These are phyloP conservation scores for Lagopus leucura DNA, from an alignment of 2,113 vertebrate species.

Conservation along the genomic window DNA sequence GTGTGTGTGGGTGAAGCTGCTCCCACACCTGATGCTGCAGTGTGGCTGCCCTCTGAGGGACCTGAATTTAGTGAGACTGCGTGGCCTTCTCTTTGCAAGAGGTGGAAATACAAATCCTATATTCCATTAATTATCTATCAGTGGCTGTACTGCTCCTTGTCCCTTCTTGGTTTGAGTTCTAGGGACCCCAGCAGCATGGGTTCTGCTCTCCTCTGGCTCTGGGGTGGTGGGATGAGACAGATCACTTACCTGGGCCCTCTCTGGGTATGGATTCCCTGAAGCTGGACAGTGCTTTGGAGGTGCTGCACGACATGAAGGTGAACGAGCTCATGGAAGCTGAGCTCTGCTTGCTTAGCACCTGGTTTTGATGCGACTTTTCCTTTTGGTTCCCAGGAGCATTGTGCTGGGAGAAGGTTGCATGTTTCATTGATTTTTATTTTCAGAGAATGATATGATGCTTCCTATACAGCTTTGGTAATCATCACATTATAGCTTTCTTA, in stretches of 20 bases:
- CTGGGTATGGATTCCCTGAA: not conserved
- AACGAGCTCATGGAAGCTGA: not conserved
- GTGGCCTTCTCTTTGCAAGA: not conserved
- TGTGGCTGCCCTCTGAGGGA: not conserved
- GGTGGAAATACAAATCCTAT: not conserved
- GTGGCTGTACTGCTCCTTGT: not conserved
- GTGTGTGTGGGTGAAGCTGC: not conserved
- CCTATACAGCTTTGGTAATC: not conserved
- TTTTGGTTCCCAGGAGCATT: not conserved
- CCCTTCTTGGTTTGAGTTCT: accelerated
- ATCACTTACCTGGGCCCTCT: not conserved
- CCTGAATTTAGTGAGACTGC: not conserved
- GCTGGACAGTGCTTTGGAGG: not conserved
- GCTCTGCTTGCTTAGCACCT: not conserved
- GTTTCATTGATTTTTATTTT: not conserved
- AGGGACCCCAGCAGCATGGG: not conserved
- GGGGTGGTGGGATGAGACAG: accelerated
- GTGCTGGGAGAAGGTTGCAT: not conserved
- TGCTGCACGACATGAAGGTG: not conserved
- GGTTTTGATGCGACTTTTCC: not conserved
- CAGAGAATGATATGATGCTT: not conserved
- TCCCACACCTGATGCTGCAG: not conserved
- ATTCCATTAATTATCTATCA: not conserved
- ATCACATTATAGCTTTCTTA: not conserved
- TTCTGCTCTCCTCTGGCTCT: not conserved